Conservation (phyloP, 2,797 vertebrate genomes). For the Tragelaphus oryx region DNA sequence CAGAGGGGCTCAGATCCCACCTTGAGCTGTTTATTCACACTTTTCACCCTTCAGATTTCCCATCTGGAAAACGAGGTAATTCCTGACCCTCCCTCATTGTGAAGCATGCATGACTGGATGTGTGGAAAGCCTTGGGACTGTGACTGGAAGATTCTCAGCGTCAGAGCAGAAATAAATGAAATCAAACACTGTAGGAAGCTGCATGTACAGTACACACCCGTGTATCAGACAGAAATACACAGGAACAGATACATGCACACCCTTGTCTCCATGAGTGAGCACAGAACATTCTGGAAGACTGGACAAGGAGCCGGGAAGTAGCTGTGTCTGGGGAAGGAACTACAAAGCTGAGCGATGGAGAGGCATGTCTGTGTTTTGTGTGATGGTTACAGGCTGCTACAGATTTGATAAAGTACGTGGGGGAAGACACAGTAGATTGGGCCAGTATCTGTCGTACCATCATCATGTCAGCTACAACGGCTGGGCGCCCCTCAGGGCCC, state of each 20-base stretch:
- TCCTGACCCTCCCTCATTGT: not conserved
- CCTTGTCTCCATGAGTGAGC: not conserved
- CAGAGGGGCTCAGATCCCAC: not conserved
- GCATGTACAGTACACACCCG: not conserved
- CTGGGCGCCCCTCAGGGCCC: not conserved
- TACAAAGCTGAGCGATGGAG: not conserved
- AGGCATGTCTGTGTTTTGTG: not conserved
- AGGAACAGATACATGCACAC: not conserved
- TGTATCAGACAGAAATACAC: not conserved
- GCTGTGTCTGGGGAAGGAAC: not conserved
- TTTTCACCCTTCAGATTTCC: not conserved
- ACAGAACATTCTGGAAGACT: too few species aligned
- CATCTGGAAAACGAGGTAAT: not conserved
- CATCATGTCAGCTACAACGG: not conserved
- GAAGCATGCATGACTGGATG: not conserved
- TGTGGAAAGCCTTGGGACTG: not conserved
- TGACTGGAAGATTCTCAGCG: too few species aligned
- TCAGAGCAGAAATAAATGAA: not conserved
- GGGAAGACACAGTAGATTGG: not conserved
- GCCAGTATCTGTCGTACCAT: not conserved
- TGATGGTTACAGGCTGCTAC: not conserved
- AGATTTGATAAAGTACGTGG: not conserved
- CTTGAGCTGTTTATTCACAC: not conserved
- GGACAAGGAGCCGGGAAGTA: too few species aligned
- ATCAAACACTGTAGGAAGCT: not conserved